Percentiles rank a stretch among this genome's conserved stretches.
Evolutionary conservation across 2,113 vertebrate genomes (phyloP).

Genomic region (Copsychus sechellarum): DNA sequence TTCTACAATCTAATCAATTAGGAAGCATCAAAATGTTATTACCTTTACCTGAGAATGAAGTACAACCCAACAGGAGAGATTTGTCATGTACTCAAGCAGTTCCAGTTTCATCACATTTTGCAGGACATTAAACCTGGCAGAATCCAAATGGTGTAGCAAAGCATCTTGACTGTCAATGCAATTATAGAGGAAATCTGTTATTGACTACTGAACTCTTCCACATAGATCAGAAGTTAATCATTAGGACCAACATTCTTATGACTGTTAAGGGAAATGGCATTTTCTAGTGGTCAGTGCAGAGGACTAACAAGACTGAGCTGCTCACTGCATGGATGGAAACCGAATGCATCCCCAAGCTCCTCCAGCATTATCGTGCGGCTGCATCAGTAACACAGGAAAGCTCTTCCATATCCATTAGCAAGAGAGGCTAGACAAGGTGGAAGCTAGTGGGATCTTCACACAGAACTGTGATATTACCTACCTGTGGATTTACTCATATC

Average conservation of each 20-base stretch:
- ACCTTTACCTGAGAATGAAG: background rate
- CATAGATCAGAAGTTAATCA: background rate
- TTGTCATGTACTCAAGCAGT: background rate
- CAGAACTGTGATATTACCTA: background rate
- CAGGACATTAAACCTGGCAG: background rate
- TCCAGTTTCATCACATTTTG: background rate
- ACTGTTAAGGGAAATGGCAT: background rate
- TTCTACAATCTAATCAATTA: background rate
- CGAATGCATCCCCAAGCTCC: background rate
- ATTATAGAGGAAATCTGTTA: background rate
- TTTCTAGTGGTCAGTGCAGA: background rate
- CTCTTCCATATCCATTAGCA: background rate
- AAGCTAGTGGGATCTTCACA: background rate
- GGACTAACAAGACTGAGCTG: background rate
- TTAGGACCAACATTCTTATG: background rate
- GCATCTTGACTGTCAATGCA: accelerated
- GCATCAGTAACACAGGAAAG: background rate
- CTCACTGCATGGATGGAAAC: background rate
- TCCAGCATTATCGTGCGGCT: accelerated
- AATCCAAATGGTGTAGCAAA: background rate
- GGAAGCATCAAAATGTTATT: background rate
- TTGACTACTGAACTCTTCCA: background rate
- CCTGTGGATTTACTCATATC: background rate
- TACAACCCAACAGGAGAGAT: background rate
- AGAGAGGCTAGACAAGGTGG: background rate